phyloP scores from a whole-genome alignment of 2,797 vertebrate species.

The Spheniscus humboldti region DNA sequence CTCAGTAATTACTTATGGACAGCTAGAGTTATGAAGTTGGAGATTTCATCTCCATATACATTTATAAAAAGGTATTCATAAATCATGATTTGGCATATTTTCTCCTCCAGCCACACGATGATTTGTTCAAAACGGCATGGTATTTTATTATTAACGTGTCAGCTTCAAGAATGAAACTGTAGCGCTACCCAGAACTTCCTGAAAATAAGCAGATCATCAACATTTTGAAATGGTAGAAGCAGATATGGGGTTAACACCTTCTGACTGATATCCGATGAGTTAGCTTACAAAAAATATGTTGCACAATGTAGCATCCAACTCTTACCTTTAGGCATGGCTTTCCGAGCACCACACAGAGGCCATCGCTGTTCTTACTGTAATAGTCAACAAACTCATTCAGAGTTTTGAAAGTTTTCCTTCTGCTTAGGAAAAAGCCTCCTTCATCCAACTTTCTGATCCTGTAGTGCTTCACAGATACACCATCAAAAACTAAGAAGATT shows the following conservation, averaged over 20 bases:
- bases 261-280: background rate
- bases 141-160: background rate
- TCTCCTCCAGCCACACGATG: background rate
- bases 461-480: constrained; percentile 87
- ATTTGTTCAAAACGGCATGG: background rate
- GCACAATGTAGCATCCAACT: background rate
- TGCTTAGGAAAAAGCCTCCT: constrained; percentile 80
- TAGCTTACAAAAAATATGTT: background rate
- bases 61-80: constrained; percentile 1
- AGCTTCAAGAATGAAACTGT: background rate
- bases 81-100: constrained; percentile 1
- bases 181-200: background rate
- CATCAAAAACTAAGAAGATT: constrained; percentile 82
- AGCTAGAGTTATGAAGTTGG: constrained; percentile 9
- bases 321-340: constrained; percentile 89
- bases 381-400: constrained; percentile 81
- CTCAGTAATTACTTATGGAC: constrained; percentile 13
- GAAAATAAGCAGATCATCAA: background rate
- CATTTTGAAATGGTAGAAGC: background rate
- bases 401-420: constrained; percentile 72
- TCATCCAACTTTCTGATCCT: constrained; percentile 78
- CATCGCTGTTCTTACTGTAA: constrained; percentile 78
- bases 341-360: constrained; percentile 82
- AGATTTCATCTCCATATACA: constrained; percentile 32
- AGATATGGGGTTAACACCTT: background rate